These are phyloP conservation scores for Paralvinella palmiformis DNA, from an alignment of 1,140 invertebrate species.

Conservation along the genomic window DNA sequence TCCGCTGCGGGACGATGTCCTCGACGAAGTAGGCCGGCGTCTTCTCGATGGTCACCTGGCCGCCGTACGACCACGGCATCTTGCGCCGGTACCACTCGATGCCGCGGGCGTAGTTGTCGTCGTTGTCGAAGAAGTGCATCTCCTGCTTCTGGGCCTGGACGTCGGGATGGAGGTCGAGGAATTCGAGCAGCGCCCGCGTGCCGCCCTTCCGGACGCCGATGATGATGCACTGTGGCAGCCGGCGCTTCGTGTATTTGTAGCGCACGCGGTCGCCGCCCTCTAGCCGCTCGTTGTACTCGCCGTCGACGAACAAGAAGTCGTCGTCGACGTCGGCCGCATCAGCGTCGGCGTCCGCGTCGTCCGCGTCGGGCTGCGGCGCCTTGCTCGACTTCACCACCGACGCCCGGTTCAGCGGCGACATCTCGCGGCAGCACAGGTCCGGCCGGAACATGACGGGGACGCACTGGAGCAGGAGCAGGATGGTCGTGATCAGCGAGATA, in stretches of 20 bases:
- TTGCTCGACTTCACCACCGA: too few relatives aligned
- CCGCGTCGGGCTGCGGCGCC: too few relatives aligned
- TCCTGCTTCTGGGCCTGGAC: conserved; percentile 40
- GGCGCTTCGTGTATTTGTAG: conserved; percentile 11
- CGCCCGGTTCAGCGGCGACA: too few relatives aligned
- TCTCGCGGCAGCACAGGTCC: too few relatives aligned
- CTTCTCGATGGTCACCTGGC: conserved; percentile 53
- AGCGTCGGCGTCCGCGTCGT: too few relatives aligned
- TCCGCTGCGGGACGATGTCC: conserved; percentile 59
- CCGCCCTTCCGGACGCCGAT: conserved; percentile 53
- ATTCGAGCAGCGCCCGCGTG: conserved; percentile 51
- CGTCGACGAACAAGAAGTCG: too few relatives aligned
- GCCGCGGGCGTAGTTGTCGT: conserved; percentile 45
- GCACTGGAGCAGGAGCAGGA: too few relatives aligned
- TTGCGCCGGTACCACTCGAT: conserved; percentile 49
- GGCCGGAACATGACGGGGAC: too few relatives aligned
- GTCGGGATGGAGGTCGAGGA: conserved; percentile 48
- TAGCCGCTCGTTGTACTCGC: too few relatives aligned
- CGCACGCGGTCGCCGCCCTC: too few relatives aligned
- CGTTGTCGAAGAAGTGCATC: conserved; percentile 51
- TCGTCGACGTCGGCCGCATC: too few relatives aligned
- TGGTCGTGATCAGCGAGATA: too few relatives aligned
- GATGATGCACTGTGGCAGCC: conserved; percentile 45
- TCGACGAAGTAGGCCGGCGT: conserved; percentile 53
- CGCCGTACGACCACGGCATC: conserved; percentile 38